A percentile compares a stretch with the other conserved stretches of the same genome.
These are phyloP conservation scores for Semibalanus balanoides DNA, from an alignment of 1,140 invertebrate species.

Conservation along the genomic window DNA sequence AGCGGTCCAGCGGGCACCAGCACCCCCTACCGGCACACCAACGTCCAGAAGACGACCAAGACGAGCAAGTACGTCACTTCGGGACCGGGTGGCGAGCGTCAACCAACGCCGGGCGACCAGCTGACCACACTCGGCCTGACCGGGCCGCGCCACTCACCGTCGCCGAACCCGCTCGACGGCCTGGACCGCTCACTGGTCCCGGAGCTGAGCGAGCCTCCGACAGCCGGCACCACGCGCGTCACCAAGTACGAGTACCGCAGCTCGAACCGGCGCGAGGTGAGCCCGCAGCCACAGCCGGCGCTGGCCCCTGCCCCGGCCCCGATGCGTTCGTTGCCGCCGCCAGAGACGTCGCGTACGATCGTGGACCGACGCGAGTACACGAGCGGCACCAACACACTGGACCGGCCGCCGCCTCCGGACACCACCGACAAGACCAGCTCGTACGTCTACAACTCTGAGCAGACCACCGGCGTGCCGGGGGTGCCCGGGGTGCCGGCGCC, in stretches of 20 bases:
- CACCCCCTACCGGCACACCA: neutral
- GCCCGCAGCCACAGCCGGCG: neutral
- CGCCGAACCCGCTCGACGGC: neutral
- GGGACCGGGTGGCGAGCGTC: no score
- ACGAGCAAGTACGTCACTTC: neutral
- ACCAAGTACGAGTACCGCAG: constrained; percentile 1
- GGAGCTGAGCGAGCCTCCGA: neutral
- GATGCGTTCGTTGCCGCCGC: neutral
- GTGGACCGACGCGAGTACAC: neutral
- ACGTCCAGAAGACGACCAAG: neutral
- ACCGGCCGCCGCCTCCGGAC: neutral
- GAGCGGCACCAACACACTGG: neutral
- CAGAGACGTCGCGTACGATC: neutral
- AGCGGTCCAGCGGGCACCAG: neutral
- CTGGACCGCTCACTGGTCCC: neutral
- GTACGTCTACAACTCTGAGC: neutral
- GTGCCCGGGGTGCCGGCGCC: neutral
- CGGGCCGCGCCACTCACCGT: neutral
- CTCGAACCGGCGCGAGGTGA: neutral
- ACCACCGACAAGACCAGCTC: neutral
- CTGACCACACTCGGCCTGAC: neutral
- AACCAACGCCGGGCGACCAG: neutral
- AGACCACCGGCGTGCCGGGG: neutral
- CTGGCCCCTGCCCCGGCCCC: neutral
- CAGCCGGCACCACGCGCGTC: neutral